A percentile compares a stretch with the other conserved stretches of the same genome.
These are phyloP conservation scores for Erythrolamprus reginae DNA, from an alignment of 2,113 vertebrate genomes.

Conservation along the genomic window DNA sequence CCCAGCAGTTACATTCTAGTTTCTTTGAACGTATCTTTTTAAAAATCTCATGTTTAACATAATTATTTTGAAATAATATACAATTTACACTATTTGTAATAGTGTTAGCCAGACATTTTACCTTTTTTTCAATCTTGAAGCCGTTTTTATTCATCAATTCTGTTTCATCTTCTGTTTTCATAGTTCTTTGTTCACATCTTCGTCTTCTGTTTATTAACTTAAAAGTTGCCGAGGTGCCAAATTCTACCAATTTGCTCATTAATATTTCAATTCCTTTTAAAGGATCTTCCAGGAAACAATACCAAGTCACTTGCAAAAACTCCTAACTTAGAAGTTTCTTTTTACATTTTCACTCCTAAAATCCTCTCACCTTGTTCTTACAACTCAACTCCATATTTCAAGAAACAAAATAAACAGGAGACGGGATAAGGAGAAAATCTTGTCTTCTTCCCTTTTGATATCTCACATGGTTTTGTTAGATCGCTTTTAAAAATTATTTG, in stretches of 20 bases:
- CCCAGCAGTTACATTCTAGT: neutral
- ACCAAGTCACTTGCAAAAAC: neutral
- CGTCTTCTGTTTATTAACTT: neutral
- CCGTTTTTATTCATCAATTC: neutral
- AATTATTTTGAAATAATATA: neutral
- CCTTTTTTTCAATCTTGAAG: neutral
- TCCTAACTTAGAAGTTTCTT: neutral
- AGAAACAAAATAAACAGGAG: neutral
- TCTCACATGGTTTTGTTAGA: neutral
- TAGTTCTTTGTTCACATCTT: neutral
- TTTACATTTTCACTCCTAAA: neutral
- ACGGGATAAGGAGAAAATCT: neutral
- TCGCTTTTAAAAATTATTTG: neutral
- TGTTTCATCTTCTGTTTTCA: neutral
- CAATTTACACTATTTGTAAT: neutral
- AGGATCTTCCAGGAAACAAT: neutral
- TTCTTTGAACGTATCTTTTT: neutral
- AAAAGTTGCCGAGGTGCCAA: neutral
- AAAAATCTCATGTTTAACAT: neutral
- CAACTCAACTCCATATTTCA: neutral
- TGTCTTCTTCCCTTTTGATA: neutral
- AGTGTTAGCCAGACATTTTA: neutral
- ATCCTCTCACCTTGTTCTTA: neutral
- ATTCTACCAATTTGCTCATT: neutral
- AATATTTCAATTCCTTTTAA: neutral